Evolutionary conservation across 2,797 vertebrate genomes (phyloP), one percentile per base, ranked within the genome.

Genomic region (Benthosema pterotum): DNA sequence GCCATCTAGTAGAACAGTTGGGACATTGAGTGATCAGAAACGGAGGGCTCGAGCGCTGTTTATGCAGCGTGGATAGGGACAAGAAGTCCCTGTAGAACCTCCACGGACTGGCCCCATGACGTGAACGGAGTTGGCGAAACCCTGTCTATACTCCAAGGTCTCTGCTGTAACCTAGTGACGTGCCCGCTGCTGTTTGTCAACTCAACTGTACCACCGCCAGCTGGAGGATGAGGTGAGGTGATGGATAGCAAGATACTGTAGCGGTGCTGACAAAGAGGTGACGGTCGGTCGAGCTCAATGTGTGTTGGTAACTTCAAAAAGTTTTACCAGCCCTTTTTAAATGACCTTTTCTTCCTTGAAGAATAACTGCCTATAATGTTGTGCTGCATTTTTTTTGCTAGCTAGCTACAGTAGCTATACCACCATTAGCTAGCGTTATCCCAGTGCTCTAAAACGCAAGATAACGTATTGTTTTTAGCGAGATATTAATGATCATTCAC

Each of bases 301-400:
- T 56, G 49, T 58, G 42, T 42, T n/a, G 75, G 77, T 84, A 71
- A 78, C 76, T 69, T 18, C 12, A 28, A n/a, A 28, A 1, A n/a
- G 16, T 11, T 49, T 14, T 4, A 19, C 2, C 19, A 18, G 8
- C 38, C 6, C 1, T 4, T 1, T 42, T 43, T 54, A 47, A 28
- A 15, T 13, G 17, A 16, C 11, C 1, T 14, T 43, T 43, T 13
- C 45, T 4, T 14, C n/a, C 4, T 46, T 38, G 32, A 38, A 46
- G 45, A 13, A 15, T 46, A 46, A 13, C n/a, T 4, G 45, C 45
- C 45, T 46, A 15, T 32, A 3, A 8, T 53, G 11, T n/a, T 0
- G 42, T 25, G 51, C 17, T 52, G 52, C 25, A n/a, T n/a, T 28
- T 14, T 14, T 19, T 52, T 15, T 32, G 52, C 52, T 53, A 53